Conservation (phyloP, 2,888 invertebrate genomes). For the Beris morrisii region DNA sequence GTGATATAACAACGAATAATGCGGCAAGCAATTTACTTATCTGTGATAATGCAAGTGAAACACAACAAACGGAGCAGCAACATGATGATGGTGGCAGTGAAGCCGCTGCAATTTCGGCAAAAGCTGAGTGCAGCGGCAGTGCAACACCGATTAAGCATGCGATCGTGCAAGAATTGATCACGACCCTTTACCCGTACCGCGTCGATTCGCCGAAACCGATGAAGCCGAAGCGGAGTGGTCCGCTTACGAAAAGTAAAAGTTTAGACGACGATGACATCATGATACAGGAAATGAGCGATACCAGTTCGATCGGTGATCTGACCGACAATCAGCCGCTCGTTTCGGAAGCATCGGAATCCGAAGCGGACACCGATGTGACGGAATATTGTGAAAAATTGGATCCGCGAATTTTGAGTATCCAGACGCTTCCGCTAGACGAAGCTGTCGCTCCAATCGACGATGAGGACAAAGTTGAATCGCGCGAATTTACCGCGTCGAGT, state of each 20-base stretch:
- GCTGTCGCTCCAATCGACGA: slow-evolving; percentile 3
- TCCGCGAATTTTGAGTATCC: slow-evolving; percentile 38
- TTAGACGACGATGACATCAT: slow-evolving; percentile 39
- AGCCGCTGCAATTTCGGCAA: neutral
- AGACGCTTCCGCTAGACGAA: slow-evolving; percentile 39
- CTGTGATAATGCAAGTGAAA: slow-evolving; percentile 29
- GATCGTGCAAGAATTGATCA: slow-evolving; percentile 34
- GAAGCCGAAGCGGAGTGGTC: slow-evolving; percentile 16
- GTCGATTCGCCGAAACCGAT: slow-evolving; percentile 41
- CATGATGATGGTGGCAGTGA: neutral
- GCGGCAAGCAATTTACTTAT: slow-evolving; percentile 19
- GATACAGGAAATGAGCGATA: slow-evolving; percentile 54
- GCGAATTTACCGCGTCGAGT: slow-evolving; percentile 19
- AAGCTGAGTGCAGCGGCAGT: neutral
- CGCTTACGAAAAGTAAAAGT: slow-evolving; percentile 38
- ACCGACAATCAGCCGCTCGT: slow-evolving; percentile 61
- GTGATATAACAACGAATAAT: slow-evolving; percentile 17
- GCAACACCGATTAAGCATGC: slow-evolving; percentile 30
- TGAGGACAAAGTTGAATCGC: slow-evolving; percentile 14
- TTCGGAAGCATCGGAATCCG: slow-evolving; percentile 67
- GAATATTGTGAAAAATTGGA: slow-evolving; percentile 48
- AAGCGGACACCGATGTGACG: slow-evolving; percentile 63
- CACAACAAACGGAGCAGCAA: neutral
- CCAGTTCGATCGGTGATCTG: slow-evolving; percentile 51
- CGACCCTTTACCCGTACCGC: slow-evolving; percentile 35